These are phyloP conservation scores for Fragum whitleyi DNA, from an alignment of 2,888 invertebrate species.

Conservation along the genomic window DNA sequence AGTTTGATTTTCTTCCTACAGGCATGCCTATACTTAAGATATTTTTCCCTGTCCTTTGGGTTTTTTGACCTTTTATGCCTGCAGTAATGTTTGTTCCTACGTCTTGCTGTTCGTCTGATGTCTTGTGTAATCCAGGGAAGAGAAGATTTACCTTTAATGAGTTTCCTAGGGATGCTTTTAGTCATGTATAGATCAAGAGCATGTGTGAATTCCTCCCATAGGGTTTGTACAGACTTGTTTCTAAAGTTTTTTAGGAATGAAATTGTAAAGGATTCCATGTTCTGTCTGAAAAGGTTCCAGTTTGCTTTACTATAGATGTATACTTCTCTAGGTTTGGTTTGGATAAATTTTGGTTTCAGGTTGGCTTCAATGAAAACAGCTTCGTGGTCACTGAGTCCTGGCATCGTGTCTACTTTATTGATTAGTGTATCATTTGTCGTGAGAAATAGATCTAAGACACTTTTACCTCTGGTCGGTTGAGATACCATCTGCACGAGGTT, in stretches of 20 bases:
- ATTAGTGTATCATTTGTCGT: too few relatives aligned
- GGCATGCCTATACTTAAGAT: neutral
- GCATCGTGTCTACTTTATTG: too few relatives aligned
- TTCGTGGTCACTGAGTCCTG: constrained; percentile 28
- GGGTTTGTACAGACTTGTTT: neutral
- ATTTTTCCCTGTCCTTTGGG: neutral
- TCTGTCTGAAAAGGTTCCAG: too few relatives aligned
- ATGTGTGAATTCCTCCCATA: neutral
- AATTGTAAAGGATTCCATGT: neutral
- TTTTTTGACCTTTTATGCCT: neutral
- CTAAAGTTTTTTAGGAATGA: neutral
- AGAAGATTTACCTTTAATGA: constrained; percentile 14
- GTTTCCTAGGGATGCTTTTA: neutral
- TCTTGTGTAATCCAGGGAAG: too few relatives aligned
- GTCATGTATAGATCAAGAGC: neutral
- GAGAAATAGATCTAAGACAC: too few relatives aligned
- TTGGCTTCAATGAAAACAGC: too few relatives aligned
- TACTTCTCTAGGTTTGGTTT: neutral
- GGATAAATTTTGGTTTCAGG: neutral
- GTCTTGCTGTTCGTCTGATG: too few relatives aligned
- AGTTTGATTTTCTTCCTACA: neutral
- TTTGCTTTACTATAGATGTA: neutral
- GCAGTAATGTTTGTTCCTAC: neutral
- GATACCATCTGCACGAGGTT: constrained; percentile 31
- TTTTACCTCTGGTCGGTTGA: constrained; percentile 22